A percentile compares a stretch with the other conserved stretches of the same genome.
Evolutionary conservation across 2,113 vertebrate species (phyloP).

Genomic region (Acinonyx jubatus): DNA sequence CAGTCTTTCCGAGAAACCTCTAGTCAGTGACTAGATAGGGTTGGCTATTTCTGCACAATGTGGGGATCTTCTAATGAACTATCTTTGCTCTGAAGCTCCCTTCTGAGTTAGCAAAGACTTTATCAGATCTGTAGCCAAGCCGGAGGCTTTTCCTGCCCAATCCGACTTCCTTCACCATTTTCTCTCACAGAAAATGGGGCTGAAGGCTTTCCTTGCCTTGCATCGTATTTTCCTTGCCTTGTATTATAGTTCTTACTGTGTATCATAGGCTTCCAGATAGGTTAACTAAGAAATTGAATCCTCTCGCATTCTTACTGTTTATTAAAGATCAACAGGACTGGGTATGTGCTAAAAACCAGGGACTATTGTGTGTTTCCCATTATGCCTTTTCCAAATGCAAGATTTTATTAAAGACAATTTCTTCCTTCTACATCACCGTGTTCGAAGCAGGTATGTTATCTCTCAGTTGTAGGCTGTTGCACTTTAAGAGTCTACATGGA

Average conservation of each 20-base stretch:
- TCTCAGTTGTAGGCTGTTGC: not conserved
- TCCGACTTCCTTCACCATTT: not conserved
- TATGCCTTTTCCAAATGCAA: not conserved
- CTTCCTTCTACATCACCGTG: not conserved
- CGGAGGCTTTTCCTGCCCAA: not conserved
- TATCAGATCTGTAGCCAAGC: not conserved
- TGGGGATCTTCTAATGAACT: not conserved
- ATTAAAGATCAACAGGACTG: not conserved
- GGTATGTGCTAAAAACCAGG: not conserved
- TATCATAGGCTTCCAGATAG: not conserved
- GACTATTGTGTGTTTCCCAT: not conserved
- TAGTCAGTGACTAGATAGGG: not conserved
- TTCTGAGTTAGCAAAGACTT: not conserved
- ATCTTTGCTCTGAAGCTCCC: not conserved
- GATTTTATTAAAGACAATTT: not conserved
- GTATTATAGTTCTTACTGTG: rapidly evolving
- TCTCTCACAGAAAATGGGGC: not conserved
- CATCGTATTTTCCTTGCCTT: not conserved
- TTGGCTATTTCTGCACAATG: not conserved
- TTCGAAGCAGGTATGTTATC: not conserved
- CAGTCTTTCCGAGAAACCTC: not conserved
- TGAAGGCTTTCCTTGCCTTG: not conserved
- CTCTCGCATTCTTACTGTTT: not conserved
- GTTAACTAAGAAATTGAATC: not conserved
- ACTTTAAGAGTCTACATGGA: not conserved